Evolutionary conservation across 2,888 invertebrate genomes (phyloP), one percentile per base, ranked within the genome.

Genomic region (Hemaris fuciformis): DNA sequence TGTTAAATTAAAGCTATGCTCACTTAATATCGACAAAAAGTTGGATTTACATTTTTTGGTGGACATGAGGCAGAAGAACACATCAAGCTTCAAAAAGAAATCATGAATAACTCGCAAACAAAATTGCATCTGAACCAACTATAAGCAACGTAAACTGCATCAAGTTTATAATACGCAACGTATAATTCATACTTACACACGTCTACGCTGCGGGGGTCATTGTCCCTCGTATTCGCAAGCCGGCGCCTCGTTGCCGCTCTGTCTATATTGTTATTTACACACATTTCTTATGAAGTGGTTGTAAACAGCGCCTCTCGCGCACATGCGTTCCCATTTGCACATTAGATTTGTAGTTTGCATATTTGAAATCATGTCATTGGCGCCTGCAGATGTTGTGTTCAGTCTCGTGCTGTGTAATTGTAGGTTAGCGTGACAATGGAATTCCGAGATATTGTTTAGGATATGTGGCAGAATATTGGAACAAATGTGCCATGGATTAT

Each of bases 181-280:
- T 53, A 31, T 31, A 53, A 10, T 53, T 48, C 48, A 48, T 48
- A 48, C 53, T 18, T 53, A 15, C 2, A 27, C 27, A 7, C 18
- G 3, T 53, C 31, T 53, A 27, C n/a, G 42, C 18, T 3, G 18
- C 22, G 27, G 31, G 53, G 53, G 53, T 31, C 53, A 60, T 59
- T 60, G 63, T 53, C 64, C 66, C 66, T 53, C 53, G 53, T 31
- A 45, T 45, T 23, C 22, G 13, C 34, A 45, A 31, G 53, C 18
- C 27, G 53, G 53, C 53, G 53, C 53, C 53, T 53, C 31, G 13
- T 27, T 53, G 53, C 53, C 53, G 53, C 53, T 53, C 53, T 62
- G 64, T 48, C 68, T 79, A 82, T 81, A 80, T 81, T 83, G 76
- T 82, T 85, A 85, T 85, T 85, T 84, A 81, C 82, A 76, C 77